Percentiles rank a stretch among this genome's conserved stretches.
These are phyloP conservation scores for Hydra vulgaris DNA, from an alignment of 30 jellyfish, hydroid and myxozoan species.

Conservation along the genomic window DNA sequence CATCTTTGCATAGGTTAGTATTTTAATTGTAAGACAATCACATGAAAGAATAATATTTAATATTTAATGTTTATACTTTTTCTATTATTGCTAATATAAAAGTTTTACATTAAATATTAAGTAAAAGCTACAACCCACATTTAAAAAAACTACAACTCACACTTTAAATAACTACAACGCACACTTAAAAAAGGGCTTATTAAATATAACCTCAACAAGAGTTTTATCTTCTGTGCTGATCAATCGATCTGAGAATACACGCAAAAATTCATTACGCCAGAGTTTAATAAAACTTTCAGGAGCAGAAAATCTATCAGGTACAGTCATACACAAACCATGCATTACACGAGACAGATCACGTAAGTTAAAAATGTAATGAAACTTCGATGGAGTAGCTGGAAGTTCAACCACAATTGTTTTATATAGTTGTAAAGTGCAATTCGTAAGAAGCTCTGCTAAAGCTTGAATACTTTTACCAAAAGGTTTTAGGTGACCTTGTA, in stretches of 20 bases:
- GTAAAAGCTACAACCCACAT: too few relatives aligned
- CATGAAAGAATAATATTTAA: too few relatives aligned
- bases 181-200: neutral
- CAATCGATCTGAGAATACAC: constrained; percentile 87
- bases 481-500: constrained; percentile 80
- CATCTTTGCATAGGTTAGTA: too few relatives aligned
- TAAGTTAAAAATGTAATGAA: constrained; percentile 94
- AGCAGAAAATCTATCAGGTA: constrained; percentile 78
- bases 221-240: constrained; percentile 65
- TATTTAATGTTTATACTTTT: too few relatives aligned
- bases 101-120: too few relatives aligned
- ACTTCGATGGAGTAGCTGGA: constrained; percentile 98
- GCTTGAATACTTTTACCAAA: constrained; percentile 59
- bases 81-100: too few relatives aligned
- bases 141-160: too few relatives aligned
- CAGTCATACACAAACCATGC: constrained; percentile 93
- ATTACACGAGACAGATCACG: constrained; percentile 88
- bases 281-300: constrained; percentile 69
- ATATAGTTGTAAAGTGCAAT: constrained; percentile 78
- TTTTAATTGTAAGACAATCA: too few relatives aligned
- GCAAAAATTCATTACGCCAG: constrained; percentile 93
- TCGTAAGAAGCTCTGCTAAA: constrained; percentile 48
- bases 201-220: constrained; percentile 61
- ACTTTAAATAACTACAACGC: neutral
- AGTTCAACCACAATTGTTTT: constrained; percentile 61